Evolutionary conservation across 2,797 vertebrate species (phyloP).

Genomic region (Pangasius macronema): DNA sequence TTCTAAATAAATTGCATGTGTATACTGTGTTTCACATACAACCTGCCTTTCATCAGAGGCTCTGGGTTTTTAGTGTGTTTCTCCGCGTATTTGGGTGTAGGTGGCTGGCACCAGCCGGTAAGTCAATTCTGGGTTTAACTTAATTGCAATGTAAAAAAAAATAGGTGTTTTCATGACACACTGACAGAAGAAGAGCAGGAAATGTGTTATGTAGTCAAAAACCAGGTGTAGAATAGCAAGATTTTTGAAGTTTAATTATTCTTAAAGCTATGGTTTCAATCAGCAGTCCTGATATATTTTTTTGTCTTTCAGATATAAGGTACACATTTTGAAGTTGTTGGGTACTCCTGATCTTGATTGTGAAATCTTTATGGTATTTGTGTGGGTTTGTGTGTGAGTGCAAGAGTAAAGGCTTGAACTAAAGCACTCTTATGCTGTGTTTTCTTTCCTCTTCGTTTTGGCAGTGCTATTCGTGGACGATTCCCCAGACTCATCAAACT

Average conservation of each 20-base stretch:
- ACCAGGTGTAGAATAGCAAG: neutral
- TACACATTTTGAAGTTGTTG: neutral
- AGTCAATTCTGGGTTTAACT: neutral
- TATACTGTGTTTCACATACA: neutral
- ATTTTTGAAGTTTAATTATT: neutral
- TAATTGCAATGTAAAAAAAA: neutral
- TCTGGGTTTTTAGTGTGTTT: slow-evolving; percentile 4
- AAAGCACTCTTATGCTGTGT: slow-evolving; percentile 47
- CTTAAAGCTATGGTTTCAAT: neutral
- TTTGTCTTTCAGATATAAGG: neutral
- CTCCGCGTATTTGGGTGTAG: neutral
- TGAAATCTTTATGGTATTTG: neutral
- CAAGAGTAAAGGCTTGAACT: neutral
- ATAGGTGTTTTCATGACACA: neutral
- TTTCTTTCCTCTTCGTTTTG: slow-evolving; percentile 45
- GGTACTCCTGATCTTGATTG: neutral
- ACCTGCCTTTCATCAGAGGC: slow-evolving; percentile 4
- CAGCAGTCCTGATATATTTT: neutral
- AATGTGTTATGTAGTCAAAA: neutral
- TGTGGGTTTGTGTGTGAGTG: neutral
- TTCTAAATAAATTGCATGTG: neutral
- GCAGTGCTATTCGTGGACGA: slow-evolving; percentile 74
- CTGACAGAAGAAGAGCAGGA: neutral
- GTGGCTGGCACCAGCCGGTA: neutral
- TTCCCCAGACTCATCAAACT: slow-evolving; percentile 71